Conservation (phyloP, 2,888 invertebrate species). For the Andrena chrysosceles region DNA sequence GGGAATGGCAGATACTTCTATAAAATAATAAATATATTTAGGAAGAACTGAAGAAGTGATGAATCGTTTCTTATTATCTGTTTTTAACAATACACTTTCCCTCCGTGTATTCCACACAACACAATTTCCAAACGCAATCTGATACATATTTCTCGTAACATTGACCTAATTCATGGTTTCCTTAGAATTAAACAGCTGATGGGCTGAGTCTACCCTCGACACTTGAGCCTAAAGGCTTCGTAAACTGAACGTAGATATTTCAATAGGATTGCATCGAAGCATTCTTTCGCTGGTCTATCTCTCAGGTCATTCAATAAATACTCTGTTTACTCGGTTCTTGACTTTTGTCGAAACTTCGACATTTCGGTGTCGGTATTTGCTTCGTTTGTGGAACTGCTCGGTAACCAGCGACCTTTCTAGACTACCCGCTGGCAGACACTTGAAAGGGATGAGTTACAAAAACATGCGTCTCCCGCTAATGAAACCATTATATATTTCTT, state of each 20-base stretch:
- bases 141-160: too few relatives aligned
- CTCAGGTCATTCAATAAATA: too few relatives aligned
- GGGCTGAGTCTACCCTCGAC: not conserved
- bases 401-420: not conserved
- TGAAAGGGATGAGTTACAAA: not conserved
- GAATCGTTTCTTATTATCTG: too few relatives aligned
- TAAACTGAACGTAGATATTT: not conserved
- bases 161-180: not conserved
- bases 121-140: too few relatives aligned
- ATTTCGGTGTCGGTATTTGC: not conserved
- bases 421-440: not conserved
- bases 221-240: not conserved
- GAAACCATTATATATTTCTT: too few relatives aligned
- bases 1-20: too few relatives aligned
- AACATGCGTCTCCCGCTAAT: too few relatives aligned
- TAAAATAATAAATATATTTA: too few relatives aligned
- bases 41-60: too few relatives aligned
- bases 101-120: not conserved
- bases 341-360: not conserved
- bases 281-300: not conserved
- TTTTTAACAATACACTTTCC: too few relatives aligned
- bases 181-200: not conserved
- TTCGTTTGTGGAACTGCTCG: not conserved
- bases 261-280: not conserved
- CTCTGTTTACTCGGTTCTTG: too few relatives aligned